Percentiles rank a stretch among this genome's conserved stretches.
Evolutionary conservation across 2,888 invertebrate species (phyloP).

Genomic region (Lepidochrysops patricia): DNA sequence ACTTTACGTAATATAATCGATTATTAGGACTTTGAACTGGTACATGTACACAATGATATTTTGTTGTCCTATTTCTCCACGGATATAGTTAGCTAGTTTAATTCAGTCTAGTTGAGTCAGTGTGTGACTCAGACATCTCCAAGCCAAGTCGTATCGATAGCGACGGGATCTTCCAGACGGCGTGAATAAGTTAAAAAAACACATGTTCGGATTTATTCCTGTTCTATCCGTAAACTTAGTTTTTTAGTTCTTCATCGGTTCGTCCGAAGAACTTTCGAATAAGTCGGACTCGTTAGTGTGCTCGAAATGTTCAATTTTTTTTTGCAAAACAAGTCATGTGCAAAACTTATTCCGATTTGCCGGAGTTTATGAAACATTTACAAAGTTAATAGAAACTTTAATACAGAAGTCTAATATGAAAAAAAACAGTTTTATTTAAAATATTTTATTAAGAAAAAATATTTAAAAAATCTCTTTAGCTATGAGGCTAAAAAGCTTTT

Average conservation of each 20-base stretch:
- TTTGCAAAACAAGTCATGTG: no score
- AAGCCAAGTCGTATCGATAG: constrained; percentile 25
- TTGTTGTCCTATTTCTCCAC: constrained; percentile 20
- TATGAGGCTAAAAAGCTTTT: not conserved
- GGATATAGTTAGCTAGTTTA: constrained; percentile 29
- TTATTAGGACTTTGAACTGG: constrained; percentile 2
- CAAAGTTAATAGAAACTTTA: no score
- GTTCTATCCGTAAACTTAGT: constrained; percentile 15
- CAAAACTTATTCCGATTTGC: no score
- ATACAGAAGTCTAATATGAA: no score
- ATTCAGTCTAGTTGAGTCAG: constrained; percentile 39
- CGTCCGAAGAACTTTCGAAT: not conserved
- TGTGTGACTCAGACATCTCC: constrained; percentile 28
- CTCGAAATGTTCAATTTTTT: no score
- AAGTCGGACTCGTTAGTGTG: not conserved
- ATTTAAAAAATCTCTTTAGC: no score
- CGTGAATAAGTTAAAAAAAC: constrained; percentile 31
- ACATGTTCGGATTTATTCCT: constrained; percentile 24
- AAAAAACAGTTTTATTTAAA: no score
- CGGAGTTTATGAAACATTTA: no score
- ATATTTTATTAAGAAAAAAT: no score
- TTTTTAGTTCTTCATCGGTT: constrained; percentile 4
- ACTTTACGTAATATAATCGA: not conserved
- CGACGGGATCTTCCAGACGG: constrained; percentile 28
- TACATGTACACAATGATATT: constrained; percentile 1